phyloP scores from a whole-genome alignment of 2,797 vertebrate genomes.

The Ctenopoma multispine region DNA sequence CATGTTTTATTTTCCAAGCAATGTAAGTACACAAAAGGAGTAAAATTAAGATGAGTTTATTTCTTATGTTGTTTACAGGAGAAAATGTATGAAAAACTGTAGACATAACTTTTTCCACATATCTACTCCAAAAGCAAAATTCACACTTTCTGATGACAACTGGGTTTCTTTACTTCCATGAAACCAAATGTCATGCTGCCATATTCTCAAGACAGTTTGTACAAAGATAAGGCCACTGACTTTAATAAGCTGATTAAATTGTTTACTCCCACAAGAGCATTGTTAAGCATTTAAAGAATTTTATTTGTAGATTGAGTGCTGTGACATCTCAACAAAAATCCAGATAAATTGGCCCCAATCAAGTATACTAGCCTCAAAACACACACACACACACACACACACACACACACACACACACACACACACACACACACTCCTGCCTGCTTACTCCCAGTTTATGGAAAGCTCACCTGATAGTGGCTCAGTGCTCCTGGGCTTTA shows the following conservation, averaged over 20 bases:
- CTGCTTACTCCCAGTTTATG: conserved; percentile 57
- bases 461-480: conserved; percentile 74
- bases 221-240: conserved; percentile 3
- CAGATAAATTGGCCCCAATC: conserved; percentile 27
- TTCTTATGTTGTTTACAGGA: too few relatives aligned
- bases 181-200: neutral
- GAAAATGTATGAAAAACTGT: neutral
- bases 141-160: neutral
- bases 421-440: conserved; percentile 1
- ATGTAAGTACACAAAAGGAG: too few relatives aligned
- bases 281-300: conserved; percentile 30
- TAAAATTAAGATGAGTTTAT: too few relatives aligned
- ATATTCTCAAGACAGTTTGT: conserved; percentile 13
- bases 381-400: too few relatives aligned
- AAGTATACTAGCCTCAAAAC: neutral
- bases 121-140: neutral
- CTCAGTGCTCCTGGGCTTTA: conserved; percentile 73
- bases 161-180: neutral
- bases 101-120: neutral
- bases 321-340: conserved; percentile 37
- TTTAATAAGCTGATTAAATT: conserved; percentile 57
- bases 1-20: neutral
- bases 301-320: conserved; percentile 19
- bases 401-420: too few relatives aligned
- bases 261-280: conserved; percentile 50